These are phyloP conservation scores for Tapirus terrestris DNA, from an alignment of 2,113 vertebrate species.

Conservation along the genomic window DNA sequence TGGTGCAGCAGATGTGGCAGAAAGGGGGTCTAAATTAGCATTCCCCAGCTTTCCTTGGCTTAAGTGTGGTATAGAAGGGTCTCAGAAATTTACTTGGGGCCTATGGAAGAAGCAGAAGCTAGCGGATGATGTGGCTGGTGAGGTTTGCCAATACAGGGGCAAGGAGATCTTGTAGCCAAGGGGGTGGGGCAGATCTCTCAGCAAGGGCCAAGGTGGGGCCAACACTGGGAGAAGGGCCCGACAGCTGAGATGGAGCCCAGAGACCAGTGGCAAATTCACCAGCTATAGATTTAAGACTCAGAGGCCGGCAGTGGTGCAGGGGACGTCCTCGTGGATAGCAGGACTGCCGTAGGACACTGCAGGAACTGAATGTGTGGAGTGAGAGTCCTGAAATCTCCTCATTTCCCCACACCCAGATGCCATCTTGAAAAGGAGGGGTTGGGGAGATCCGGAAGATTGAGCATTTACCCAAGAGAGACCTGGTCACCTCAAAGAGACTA, in stretches of 20 bases:
- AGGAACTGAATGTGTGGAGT: not conserved
- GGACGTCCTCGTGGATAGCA: rapidly evolving
- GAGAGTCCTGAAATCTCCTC: not conserved
- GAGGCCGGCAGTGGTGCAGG: not conserved
- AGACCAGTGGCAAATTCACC: not conserved
- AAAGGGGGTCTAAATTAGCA: not conserved
- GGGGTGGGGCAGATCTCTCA: not conserved
- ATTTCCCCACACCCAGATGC: not conserved
- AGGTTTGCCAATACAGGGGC: not conserved
- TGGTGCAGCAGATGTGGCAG: not conserved
- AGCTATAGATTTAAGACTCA: not conserved
- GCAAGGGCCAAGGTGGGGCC: not conserved
- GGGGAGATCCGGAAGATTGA: not conserved
- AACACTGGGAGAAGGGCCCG: not conserved
- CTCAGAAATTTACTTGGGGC: not conserved
- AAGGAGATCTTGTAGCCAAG: not conserved
- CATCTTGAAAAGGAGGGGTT: not conserved
- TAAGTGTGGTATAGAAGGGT: not conserved
- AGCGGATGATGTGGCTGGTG: not conserved
- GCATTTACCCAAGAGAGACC: not conserved
- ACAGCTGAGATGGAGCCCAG: not conserved
- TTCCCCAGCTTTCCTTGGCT: not conserved
- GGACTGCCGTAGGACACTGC: not conserved
- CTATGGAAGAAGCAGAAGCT: not conserved
- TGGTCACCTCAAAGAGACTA: not conserved